A percentile compares a stretch with the other conserved stretches of the same genome.
These are phyloP conservation scores for Paedocypris micromegethes DNA, from an alignment of 2,797 vertebrate genomes.

Conservation along the genomic window DNA sequence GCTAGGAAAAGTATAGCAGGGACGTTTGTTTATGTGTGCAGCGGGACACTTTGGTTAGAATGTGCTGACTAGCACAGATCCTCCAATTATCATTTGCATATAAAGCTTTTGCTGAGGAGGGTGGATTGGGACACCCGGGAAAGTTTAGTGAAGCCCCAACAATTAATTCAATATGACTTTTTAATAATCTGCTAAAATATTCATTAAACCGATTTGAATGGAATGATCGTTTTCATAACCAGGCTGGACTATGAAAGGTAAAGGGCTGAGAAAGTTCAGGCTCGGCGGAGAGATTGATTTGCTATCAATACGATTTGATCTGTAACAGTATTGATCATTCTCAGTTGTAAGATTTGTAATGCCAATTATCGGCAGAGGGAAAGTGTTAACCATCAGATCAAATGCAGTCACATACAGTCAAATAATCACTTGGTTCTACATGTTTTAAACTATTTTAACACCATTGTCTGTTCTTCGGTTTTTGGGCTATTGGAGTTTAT, in stretches of 20 bases:
- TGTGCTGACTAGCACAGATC: conserved; percentile 52
- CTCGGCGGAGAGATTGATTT: conserved; percentile 3
- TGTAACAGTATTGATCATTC: conserved; percentile 2
- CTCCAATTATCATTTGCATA: conserved; percentile 54
- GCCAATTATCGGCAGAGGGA: conserved; percentile 7
- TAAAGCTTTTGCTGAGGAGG: conserved; percentile 36
- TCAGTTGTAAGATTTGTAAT: conserved; percentile 10
- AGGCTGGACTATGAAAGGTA: conserved; percentile 21
- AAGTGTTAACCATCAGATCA: background rate
- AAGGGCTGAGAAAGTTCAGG: background rate
- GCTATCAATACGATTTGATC: background rate
- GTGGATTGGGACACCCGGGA: background rate
- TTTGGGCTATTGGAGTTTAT: too few relatives aligned
- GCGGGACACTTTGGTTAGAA: conserved; percentile 7
- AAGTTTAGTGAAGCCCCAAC: conserved; percentile 19
- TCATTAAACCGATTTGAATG: conserved; percentile 30
- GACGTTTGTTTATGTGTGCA: conserved; percentile 26
- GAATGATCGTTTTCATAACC: conserved; percentile 16
- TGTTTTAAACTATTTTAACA: too few relatives aligned
- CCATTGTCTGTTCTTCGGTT: too few relatives aligned
- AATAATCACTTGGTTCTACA: too few relatives aligned
- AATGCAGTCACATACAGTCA: too few relatives aligned
- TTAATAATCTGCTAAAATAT: conserved; percentile 32
- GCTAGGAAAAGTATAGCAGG: conserved; percentile 7
- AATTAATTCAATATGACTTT: conserved; percentile 25